phyloP scores from a whole-genome alignment of 1,140 invertebrate species.

The Maconellicoccus hirsutus region DNA sequence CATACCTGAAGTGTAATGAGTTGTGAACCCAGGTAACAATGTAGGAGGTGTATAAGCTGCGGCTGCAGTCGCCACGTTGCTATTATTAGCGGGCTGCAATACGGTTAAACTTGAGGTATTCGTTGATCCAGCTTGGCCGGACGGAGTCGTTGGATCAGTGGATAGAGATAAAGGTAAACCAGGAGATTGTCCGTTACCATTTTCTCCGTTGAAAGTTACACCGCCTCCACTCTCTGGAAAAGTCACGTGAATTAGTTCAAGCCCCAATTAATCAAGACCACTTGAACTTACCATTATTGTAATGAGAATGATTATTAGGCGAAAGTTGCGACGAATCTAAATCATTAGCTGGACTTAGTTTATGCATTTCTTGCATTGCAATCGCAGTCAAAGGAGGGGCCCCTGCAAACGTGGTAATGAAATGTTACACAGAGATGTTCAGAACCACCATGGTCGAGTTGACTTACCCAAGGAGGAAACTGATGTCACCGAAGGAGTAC shows the following conservation, averaged over 20 bases:
- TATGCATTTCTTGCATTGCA: constrained; percentile 62
- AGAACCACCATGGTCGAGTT: too few relatives aligned
- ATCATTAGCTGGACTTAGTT: constrained; percentile 29
- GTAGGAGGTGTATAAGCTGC: constrained; percentile 39
- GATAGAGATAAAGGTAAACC: constrained; percentile 42
- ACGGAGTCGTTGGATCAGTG: constrained; percentile 39
- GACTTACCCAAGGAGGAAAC: not conserved
- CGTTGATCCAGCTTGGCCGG: constrained; percentile 30
- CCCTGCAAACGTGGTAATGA: constrained; percentile 46
- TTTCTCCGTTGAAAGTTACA: constrained; percentile 22
- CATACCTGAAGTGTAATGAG: constrained; percentile 55
- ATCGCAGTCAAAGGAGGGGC: constrained; percentile 62
- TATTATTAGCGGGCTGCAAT: constrained; percentile 41
- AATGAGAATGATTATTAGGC: constrained; percentile 26
- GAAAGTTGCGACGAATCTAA: constrained; percentile 29
- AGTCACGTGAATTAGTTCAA: not conserved
- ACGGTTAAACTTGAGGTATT: constrained; percentile 35
- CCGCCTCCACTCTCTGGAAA: constrained; percentile 18
- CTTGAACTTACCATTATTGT: constrained; percentile 11
- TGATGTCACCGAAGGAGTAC: not conserved
- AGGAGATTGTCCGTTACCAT: constrained; percentile 33
- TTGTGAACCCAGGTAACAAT: constrained; percentile 56
- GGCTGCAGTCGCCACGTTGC: constrained; percentile 38
- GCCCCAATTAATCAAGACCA: not conserved
- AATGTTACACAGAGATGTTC: too few relatives aligned